A percentile compares a stretch with the other conserved stretches of the same genome.
Evolutionary conservation across 2,888 invertebrate species (phyloP).

Genomic region (Plebejus anna): DNA sequence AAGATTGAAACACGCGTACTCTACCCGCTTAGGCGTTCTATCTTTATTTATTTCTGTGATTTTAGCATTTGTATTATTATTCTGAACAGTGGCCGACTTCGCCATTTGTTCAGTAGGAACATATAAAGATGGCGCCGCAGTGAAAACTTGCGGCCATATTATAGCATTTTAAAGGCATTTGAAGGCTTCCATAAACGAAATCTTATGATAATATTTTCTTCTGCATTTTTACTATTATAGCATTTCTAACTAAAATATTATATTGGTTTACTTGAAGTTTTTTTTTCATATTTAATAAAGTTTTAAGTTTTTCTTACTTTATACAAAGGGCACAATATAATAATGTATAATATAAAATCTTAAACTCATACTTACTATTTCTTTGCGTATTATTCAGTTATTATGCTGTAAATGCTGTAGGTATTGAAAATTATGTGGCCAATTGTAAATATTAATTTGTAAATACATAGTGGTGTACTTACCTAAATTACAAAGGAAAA

Average conservation of each 20-base stretch:
- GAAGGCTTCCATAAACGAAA: neutral
- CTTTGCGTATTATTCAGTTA: too few species aligned
- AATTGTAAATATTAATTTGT: conserved; percentile 39
- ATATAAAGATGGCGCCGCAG: neutral
- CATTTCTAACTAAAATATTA: neutral
- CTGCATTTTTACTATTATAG: neutral
- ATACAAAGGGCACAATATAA: neutral
- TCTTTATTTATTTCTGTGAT: too few species aligned
- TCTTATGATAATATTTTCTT: neutral
- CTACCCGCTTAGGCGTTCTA: too few species aligned
- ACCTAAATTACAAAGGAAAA: neutral
- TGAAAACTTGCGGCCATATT: neutral
- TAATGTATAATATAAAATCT: too few species aligned
- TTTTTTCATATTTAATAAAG: neutral
- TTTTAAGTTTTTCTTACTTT: neutral
- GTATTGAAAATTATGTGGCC: conserved; percentile 30
- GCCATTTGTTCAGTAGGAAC: neutral
- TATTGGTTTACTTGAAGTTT: neutral
- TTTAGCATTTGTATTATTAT: too few species aligned
- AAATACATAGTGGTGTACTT: conserved; percentile 32
- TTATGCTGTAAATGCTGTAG: neutral
- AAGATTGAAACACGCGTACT: too few species aligned
- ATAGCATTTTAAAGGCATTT: neutral
- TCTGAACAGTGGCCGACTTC: neutral
- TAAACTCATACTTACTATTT: too few species aligned